Evolutionary conservation across 1,140 invertebrate genomes (phyloP).

Genomic region (Reticulitermes speratus): DNA sequence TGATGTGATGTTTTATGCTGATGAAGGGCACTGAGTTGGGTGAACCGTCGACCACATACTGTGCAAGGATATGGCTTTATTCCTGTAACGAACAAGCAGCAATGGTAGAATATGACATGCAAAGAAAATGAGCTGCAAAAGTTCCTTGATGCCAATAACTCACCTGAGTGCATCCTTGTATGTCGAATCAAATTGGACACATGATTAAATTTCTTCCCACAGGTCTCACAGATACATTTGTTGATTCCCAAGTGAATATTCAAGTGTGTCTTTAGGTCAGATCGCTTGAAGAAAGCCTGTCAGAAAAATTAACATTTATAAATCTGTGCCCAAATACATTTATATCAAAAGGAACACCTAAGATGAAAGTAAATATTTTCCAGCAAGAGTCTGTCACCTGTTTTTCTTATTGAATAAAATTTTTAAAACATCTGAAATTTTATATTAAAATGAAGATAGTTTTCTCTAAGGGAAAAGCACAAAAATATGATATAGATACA

Average conservation of each 20-base stretch:
- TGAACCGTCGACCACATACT: conserved; percentile 52
- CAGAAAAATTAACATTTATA: not conserved
- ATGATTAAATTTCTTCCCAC: conserved; percentile 52
- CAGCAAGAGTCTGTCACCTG: not conserved
- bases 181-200: conserved; percentile 53
- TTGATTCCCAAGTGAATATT: conserved; percentile 52
- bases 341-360: not conserved
- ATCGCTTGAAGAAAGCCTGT: conserved; percentile 37
- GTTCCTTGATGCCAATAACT: not conserved
- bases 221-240: conserved; percentile 49
- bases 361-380: not conserved
- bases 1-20: conserved; percentile 45
- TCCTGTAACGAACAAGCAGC: conserved; percentile 39
- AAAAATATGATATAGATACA: no score
- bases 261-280: conserved; percentile 50
- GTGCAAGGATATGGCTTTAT: conserved; percentile 51
- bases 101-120: not conserved
- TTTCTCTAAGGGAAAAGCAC: no score
- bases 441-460: no score
- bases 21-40: conserved; percentile 37
- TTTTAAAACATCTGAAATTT: no score
- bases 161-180: conserved; percentile 49
- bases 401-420: not conserved
- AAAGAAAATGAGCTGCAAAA: not conserved
- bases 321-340: not conserved